Base-by-base conservation (phyloP, 2,888 invertebrate species). In the Cerastoderma edule region DNA sequence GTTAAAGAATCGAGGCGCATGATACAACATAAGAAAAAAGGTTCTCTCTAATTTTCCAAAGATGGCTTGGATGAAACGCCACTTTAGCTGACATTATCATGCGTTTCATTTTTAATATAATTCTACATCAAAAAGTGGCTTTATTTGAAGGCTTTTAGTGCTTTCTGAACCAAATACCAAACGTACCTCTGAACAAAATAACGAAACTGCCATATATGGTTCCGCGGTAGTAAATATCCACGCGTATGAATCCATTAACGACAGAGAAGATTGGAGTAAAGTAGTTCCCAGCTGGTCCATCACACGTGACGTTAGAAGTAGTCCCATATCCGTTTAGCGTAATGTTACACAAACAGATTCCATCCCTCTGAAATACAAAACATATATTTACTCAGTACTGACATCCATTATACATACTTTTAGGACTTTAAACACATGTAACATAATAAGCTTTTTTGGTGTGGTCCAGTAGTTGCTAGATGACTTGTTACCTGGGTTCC, bases 281-380 rank as follows among this genome's bases (percentile, higher is more conserved):
- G 39, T 6, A 1, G 39, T 60, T 60, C 10, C 22, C 22, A 19
- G 60, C 60, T 2, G 60, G 60, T 5, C 60, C 60, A 8, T 33
- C 6, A 24, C 60, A 60, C 39, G 60, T 60, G 60, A 60, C 60
- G 2, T 60, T 39, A 1, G 39, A 22, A 13, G 32, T 6, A 6
- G 19, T 2, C 16, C n/a, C 33, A 8, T 27, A 10, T 10, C 35
- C 33, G 0, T 19, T 35, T 8, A 60, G 22, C 39, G 60, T 33
- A 8, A 60, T 60, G 24, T 60, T 60, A 60, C 60, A 60, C 0
- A 39, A 39, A n/a, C 60, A 60, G 6, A 60, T 39, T 22, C 30
- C 39, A 27, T 24, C 33, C 22, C 24, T 24, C 60, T 60, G 4
- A 10, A 50, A n/a, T n/a, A n/a, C n/a, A n/a, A n/a, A n/a, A n/a